A percentile compares a stretch with the other conserved stretches of the same genome.
Conservation (phyloP, 2,888 invertebrate species). For the Pycnomerus fuliginosus region DNA sequence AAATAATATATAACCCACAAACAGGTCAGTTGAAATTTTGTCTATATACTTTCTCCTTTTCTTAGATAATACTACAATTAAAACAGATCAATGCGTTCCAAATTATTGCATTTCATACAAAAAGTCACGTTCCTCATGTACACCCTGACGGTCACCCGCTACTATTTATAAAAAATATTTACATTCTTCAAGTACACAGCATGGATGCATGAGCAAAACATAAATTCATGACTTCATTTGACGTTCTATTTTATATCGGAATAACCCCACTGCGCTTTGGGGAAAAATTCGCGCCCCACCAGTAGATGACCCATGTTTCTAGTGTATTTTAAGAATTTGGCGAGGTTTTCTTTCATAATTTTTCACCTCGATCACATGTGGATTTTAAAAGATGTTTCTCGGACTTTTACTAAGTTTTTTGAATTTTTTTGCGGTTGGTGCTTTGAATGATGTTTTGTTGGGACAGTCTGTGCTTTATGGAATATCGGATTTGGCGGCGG, state of each 20-base stretch:
- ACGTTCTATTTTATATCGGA: constrained; percentile 5
- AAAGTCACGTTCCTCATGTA: too few relatives aligned
- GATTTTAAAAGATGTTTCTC: constrained; percentile 1
- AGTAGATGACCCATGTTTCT: background rate
- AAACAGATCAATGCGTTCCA: too few relatives aligned
- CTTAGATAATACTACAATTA: constrained; percentile 19
- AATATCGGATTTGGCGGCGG: constrained; percentile 30
- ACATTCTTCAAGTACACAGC: too few relatives aligned
- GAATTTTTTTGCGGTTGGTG: constrained; percentile 1
- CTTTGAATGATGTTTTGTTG: constrained; percentile 26
- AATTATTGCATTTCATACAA: too few relatives aligned
- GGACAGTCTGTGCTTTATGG: constrained; percentile 39
- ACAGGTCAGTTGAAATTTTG: constrained; percentile 7
- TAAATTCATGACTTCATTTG: too few relatives aligned
- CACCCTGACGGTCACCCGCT: too few relatives aligned
- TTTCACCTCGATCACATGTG: constrained; percentile 1
- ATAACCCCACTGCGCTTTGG: constrained; percentile 9
- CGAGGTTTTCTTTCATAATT: constrained; percentile 8
- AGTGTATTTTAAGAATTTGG: constrained; percentile 9
- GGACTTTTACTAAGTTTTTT: constrained; percentile 2
- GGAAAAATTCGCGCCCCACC: background rate
- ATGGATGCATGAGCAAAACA: too few relatives aligned
- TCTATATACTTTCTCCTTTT: constrained; percentile 14
- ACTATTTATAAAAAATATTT: too few relatives aligned
- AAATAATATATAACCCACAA: constrained; percentile 5